phyloP scores from a whole-genome alignment of 1,140 invertebrate genomes.

The Eciton burchellii region DNA sequence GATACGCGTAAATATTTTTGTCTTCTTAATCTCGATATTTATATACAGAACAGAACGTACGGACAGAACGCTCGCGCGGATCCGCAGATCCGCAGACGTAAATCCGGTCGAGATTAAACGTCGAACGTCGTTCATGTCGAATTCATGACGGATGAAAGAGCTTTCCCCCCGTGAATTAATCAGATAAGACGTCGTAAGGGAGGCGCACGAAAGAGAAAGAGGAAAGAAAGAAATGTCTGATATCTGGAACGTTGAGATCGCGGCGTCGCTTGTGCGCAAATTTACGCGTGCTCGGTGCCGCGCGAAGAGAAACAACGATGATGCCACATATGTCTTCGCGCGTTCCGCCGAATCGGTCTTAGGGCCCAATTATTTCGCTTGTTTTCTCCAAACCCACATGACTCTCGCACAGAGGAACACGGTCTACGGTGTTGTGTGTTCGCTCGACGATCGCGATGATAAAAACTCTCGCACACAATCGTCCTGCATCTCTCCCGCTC shows the following conservation, averaged over 20 bases:
- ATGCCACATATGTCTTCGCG: constrained; percentile 57
- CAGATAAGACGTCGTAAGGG: not conserved
- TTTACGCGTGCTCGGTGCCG: too few species aligned
- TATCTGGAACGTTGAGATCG: not conserved
- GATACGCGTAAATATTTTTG: constrained; percentile 49
- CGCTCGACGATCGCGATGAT: constrained; percentile 65
- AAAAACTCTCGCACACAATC: constrained; percentile 63
- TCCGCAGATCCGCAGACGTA: constrained; percentile 4
- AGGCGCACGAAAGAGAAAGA: not conserved
- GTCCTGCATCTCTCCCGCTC: constrained; percentile 12
- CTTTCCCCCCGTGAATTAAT: not conserved
- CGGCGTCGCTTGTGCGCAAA: not conserved
- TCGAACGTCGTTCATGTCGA: not conserved
- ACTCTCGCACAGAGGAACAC: constrained; percentile 55
- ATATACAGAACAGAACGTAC: constrained; percentile 36
- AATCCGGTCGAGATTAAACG: constrained; percentile 30
- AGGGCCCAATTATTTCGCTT: constrained; percentile 73
- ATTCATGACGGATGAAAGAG: not conserved
- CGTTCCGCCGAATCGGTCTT: constrained; percentile 68
- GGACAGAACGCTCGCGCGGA: too few species aligned
- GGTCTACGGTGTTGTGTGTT: constrained; percentile 52
- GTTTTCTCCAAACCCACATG: constrained; percentile 69
- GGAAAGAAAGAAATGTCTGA: too few species aligned
- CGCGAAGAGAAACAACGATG: constrained; percentile 47
- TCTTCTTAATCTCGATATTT: constrained; percentile 55